Conservation (phyloP, 2,888 invertebrate species). For the Amphimallon solstitiale region DNA sequence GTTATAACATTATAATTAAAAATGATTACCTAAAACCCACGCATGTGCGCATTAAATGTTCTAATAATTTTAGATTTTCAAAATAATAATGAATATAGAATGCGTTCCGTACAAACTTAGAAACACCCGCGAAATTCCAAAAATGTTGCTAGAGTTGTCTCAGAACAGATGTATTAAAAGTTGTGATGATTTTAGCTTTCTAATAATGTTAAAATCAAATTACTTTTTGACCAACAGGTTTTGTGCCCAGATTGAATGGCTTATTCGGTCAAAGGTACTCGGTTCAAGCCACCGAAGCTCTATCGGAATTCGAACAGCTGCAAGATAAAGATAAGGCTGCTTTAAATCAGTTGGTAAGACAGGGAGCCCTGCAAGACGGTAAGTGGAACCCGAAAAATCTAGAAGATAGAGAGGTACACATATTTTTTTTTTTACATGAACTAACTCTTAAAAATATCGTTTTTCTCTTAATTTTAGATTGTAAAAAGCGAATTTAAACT, state of each 20-base stretch:
- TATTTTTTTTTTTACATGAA: slow-evolving; percentile 32
- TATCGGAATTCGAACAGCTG: slow-evolving; percentile 76
- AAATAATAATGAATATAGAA: too few species aligned
- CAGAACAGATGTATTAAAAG: too few species aligned
- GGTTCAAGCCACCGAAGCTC: slow-evolving; percentile 76
- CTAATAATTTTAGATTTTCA: too few species aligned
- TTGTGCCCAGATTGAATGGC: slow-evolving; percentile 73
- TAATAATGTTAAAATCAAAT: too few species aligned
- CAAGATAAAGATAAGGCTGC: slow-evolving; percentile 70
- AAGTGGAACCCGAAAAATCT: slow-evolving; percentile 71
- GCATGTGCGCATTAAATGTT: too few species aligned
- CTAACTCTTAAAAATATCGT: too few species aligned
- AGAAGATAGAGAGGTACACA: slow-evolving; percentile 70
- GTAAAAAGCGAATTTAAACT: slow-evolving; percentile 75
- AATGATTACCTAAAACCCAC: too few species aligned
- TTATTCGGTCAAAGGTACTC: slow-evolving; percentile 78
- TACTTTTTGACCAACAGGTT: too few species aligned
- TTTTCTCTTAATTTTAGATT: slow-evolving; percentile 66
- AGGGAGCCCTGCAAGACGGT: slow-evolving; percentile 71
- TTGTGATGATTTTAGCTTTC: background rate
- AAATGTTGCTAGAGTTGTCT: too few species aligned
- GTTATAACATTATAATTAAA: too few species aligned
- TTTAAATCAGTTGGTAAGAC: slow-evolving; percentile 68
- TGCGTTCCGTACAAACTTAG: background rate
- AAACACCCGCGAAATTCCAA: background rate